Conservation (phyloP, 2,797 vertebrate genomes). For the Trachops cirrhosus region DNA sequence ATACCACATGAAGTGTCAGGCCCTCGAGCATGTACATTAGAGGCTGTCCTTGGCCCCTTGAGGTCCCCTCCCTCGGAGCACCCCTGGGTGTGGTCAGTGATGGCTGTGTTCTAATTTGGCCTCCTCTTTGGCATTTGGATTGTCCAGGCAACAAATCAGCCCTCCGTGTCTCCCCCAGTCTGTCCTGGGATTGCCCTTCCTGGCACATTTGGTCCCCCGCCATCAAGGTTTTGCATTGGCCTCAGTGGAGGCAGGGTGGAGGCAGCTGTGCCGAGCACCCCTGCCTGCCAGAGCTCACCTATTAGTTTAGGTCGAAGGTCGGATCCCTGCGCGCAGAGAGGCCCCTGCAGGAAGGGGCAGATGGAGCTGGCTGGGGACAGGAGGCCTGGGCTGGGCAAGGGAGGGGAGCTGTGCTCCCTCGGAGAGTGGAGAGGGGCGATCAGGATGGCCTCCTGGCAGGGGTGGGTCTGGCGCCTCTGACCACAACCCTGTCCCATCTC, state of each 20-base stretch:
- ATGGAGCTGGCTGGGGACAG: neutral
- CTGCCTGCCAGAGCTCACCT: neutral
- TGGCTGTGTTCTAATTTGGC: neutral
- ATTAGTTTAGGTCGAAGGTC: neutral
- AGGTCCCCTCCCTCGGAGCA: neutral
- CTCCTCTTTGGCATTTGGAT: neutral
- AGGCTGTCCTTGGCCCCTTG: neutral
- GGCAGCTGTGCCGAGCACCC: neutral
- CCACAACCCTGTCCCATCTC: neutral
- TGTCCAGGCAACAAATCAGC: neutral
- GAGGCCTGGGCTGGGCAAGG: neutral
- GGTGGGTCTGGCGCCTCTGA: neutral
- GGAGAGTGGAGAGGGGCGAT: neutral
- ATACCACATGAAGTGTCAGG: neutral
- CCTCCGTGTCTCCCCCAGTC: neutral
- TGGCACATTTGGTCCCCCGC: neutral
- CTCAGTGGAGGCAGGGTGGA: neutral
- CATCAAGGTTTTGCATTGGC: neutral
- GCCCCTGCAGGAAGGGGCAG: neutral
- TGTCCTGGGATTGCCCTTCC: neutral
- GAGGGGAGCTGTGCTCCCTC: neutral
- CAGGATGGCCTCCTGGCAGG: neutral
- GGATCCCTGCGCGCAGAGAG: neutral
- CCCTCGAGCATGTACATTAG: fast-evolving
- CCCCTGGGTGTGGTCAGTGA: neutral